These are phyloP conservation scores for Cygnus olor DNA, from an alignment of 2,797 vertebrate species.

Conservation along the genomic window DNA sequence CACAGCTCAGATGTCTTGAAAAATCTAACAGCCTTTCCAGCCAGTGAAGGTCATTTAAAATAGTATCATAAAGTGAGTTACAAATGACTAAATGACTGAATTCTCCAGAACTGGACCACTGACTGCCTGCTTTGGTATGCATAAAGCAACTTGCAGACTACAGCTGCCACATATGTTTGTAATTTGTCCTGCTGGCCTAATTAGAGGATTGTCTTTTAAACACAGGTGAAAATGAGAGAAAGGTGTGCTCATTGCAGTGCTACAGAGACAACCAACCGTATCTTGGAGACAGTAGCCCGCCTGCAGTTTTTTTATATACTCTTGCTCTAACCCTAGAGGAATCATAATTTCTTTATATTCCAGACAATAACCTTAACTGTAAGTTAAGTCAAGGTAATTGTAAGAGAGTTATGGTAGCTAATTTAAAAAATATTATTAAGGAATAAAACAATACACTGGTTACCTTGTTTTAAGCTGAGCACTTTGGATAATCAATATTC, in stretches of 20 bases:
- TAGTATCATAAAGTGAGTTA: neutral
- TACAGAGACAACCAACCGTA: neutral
- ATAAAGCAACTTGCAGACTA: neutral
- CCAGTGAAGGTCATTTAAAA: neutral
- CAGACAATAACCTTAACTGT: neutral
- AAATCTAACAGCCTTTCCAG: neutral
- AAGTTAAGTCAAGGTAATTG: constrained; percentile 12
- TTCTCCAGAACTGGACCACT: neutral
- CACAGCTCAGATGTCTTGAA: neutral
- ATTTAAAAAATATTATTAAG: neutral
- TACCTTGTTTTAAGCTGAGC: neutral
- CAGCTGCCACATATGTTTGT: neutral
- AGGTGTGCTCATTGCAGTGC: neutral
- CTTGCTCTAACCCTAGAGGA: neutral
- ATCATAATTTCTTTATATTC: neutral
- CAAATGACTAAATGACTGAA: too few species aligned
- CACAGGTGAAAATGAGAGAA: neutral
- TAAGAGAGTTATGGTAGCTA: neutral
- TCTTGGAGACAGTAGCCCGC: neutral
- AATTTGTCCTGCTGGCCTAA: neutral
- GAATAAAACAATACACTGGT: neutral
- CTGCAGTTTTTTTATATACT: neutral
- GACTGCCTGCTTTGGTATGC: neutral
- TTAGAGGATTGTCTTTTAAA: neutral
- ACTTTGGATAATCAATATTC: neutral